Percentiles rank a stretch among this genome's conserved stretches.
Evolutionary conservation across 2,797 vertebrate genomes (phyloP).

Genomic region (Molossus molossus): DNA sequence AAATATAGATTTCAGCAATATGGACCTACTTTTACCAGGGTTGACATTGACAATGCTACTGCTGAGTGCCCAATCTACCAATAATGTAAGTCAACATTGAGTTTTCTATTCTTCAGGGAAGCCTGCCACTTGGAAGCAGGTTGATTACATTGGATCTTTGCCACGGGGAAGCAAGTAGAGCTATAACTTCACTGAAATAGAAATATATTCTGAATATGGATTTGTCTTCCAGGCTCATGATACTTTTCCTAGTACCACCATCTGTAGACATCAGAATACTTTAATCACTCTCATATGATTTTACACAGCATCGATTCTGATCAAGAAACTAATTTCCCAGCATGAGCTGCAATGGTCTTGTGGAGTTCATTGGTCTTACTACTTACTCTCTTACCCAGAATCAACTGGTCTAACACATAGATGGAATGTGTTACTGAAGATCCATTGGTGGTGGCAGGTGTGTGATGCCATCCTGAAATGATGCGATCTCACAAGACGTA

Average conservation of each 20-base stretch:
- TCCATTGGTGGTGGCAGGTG: not conserved
- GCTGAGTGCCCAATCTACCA: not conserved
- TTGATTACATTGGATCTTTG: not conserved
- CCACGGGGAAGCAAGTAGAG: not conserved
- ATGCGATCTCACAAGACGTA: not conserved
- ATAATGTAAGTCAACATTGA: not conserved
- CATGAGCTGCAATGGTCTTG: not conserved
- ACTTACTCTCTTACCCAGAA: not conserved
- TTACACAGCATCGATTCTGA: constrained; percentile 14
- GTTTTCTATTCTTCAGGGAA: not conserved
- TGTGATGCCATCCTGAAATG: not conserved
- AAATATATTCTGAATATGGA: not conserved
- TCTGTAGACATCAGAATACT: not conserved
- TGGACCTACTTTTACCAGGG: not conserved
- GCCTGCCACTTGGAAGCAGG: not conserved
- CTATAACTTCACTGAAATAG: not conserved
- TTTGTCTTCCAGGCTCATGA: not conserved
- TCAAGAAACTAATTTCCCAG: constrained; percentile 25
- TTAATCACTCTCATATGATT: constrained; percentile 39
- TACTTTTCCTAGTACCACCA: not conserved
- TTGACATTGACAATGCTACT: not conserved
- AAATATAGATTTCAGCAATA: not conserved
- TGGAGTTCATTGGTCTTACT: not conserved
- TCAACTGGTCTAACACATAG: not conserved
- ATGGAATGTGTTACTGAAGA: not conserved